A percentile compares a stretch with the other conserved stretches of the same genome.
phyloP scores from a whole-genome alignment of 2,113 vertebrate species.

The Sinocyclocheilus maitianheensis region DNA sequence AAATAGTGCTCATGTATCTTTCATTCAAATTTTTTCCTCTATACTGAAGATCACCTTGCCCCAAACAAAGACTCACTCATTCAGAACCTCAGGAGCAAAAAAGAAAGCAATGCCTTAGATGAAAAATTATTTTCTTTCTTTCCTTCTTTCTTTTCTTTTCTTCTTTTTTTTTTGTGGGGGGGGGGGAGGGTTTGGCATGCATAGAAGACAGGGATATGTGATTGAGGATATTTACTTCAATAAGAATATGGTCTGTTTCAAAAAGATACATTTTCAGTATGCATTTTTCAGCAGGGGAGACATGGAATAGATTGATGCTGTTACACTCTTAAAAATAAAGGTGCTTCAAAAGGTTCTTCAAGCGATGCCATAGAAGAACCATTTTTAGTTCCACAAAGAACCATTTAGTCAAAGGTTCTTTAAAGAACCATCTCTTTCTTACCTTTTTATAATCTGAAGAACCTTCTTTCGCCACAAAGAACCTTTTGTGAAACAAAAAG shows the following conservation, averaged over 20 bases:
- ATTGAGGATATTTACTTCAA: slow-evolving; percentile 10
- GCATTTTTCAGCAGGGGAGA: background rate
- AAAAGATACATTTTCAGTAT: background rate
- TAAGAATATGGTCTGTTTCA: background rate
- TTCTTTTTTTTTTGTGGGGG: no score
- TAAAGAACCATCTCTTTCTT: no score
- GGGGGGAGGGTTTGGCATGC: background rate
- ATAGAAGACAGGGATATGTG: background rate
- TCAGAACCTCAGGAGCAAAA: slow-evolving; percentile 16
- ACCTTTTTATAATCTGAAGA: no score
- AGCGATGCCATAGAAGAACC: no score
- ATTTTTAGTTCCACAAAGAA: no score
- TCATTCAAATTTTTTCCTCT: slow-evolving; percentile 24
- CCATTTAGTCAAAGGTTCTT: no score
- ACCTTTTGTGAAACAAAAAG: no score
- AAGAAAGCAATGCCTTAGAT: slow-evolving; percentile 13
- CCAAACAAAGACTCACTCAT: slow-evolving; percentile 19
- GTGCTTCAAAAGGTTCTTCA: no score
- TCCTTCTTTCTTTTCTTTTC: background rate
- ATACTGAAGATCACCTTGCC: slow-evolving; percentile 36
- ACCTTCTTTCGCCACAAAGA: no score
- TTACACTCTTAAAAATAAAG: no score
- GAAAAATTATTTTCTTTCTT: background rate
- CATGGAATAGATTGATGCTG: background rate
- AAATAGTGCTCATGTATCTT: slow-evolving; percentile 40